Evolutionary conservation across 2,113 vertebrate genomes (phyloP).

Genomic region (Glareola pratincola): DNA sequence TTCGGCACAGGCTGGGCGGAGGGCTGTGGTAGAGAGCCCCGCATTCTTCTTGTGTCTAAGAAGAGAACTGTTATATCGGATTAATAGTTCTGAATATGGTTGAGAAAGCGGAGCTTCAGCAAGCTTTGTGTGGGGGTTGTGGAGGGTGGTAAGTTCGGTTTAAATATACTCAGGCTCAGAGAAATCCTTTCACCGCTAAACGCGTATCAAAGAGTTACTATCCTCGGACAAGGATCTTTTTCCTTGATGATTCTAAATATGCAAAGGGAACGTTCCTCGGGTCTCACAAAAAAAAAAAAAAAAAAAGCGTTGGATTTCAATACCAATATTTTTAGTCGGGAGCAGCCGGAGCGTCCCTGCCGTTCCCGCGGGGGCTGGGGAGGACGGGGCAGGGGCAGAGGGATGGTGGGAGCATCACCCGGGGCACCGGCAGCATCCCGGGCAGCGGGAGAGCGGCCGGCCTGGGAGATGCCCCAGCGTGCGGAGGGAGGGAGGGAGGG

Average conservation of each 20-base stretch:
- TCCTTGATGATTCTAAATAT: background rate
- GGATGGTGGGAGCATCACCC: accelerated
- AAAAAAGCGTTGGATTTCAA: accelerated
- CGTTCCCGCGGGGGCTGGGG: background rate
- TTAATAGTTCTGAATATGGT: background rate
- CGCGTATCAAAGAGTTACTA: accelerated
- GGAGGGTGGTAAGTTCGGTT: accelerated
- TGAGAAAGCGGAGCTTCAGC: background rate
- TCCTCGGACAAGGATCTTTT: background rate
- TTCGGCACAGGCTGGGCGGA: background rate
- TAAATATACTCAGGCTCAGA: background rate
- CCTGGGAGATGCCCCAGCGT: background rate
- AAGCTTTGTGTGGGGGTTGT: background rate
- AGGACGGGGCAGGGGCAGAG: too few relatives aligned
- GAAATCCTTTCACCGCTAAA: accelerated
- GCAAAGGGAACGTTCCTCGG: background rate
- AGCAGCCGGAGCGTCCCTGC: background rate
- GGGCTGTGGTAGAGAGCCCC: background rate
- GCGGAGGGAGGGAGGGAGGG: background rate
- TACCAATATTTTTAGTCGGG: background rate
- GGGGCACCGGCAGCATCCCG: accelerated
- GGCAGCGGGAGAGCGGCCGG: accelerated
- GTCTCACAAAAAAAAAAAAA: background rate
- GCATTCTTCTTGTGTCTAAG: background rate
- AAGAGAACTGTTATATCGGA: background rate